Conservation (phyloP, 2,113 vertebrate genomes). For the Apteryx owenii region DNA sequence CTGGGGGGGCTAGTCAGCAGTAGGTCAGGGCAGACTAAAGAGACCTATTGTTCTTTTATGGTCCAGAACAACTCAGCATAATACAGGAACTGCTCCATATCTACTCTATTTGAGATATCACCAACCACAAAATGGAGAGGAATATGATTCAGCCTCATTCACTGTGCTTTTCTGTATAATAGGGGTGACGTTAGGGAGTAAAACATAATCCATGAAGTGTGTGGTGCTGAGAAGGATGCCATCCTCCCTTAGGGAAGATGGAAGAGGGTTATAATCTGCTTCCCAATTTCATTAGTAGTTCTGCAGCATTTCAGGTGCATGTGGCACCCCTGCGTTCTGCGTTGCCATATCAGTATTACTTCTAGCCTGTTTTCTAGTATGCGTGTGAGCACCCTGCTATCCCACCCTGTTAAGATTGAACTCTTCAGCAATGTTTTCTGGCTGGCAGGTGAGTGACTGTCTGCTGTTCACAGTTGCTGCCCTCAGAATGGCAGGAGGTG, state of each 20-base stretch:
- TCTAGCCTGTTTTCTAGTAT: neutral
- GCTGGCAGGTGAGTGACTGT: neutral
- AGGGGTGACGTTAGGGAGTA: neutral
- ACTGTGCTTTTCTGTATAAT: neutral
- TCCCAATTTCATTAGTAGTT: neutral
- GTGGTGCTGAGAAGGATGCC: neutral
- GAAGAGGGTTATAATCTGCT: neutral
- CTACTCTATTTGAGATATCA: neutral
- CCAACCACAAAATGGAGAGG: neutral
- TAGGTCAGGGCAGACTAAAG: neutral
- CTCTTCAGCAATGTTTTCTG: accelerated
- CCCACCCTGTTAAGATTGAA: neutral
- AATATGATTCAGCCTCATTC: neutral
- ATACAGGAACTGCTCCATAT: neutral
- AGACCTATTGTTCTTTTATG: neutral
- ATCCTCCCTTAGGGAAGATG: neutral
- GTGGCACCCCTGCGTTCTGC: neutral
- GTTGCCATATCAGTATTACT: neutral
- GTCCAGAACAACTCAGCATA: neutral
- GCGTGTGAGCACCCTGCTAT: neutral
- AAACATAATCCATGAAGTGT: neutral
- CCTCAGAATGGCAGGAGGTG: neutral
- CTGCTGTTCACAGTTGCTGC: neutral
- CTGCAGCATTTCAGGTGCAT: neutral
- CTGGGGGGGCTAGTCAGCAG: neutral